Evolutionary conservation across 2,888 invertebrate species (phyloP), one percentile per base, ranked within the genome.

Genomic region (Pedicia rivosa): DNA sequence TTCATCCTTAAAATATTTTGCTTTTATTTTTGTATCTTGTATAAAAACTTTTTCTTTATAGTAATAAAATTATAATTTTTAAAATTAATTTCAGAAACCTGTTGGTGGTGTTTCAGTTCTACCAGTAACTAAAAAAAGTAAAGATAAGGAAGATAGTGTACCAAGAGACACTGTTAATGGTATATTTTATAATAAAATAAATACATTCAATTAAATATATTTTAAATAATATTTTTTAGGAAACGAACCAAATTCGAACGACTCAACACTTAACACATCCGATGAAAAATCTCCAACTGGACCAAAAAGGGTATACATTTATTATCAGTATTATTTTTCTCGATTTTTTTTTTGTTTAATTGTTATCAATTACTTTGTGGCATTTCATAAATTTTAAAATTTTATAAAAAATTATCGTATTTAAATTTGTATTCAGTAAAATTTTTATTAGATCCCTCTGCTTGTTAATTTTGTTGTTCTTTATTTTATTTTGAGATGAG

Each of bases 81-180:
- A 37, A 32, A 42, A 54, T 51, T 53, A 48, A 44, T 66, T 67
- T 35, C 67, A 86, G 84, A 83, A 82, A 65, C 83, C 83, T 17
- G 67, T 80, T 22, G 86, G 86, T 32, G 86, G 84, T 7, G 78
- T 87, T 41, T 78, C 83, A 43, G 86, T 86, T 44, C 69, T 86
- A 61, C 84, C 84, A 33, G 56, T 68, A 40, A 65, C 67, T 44
- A 67, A 67, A 48, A 68, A 66, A 53, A 64, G 63, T 45, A 67
- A 70, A 48, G 64, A 67, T 39, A 65, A 74, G 45, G 72, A 68
- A 53, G 68, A 66, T 47, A 66, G n/a, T n/a, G n/a, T n/a, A n/a
- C n/a, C n/a, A n/a, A n/a, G 68, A 53, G 67, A 68, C 51, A 59
- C 62, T 52, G 49, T 49, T 19, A 50, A 50, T 41, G 50, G 52